Evolutionary conservation across 2,797 vertebrate genomes (phyloP).

Genomic region (Eulemur albifrons): DNA sequence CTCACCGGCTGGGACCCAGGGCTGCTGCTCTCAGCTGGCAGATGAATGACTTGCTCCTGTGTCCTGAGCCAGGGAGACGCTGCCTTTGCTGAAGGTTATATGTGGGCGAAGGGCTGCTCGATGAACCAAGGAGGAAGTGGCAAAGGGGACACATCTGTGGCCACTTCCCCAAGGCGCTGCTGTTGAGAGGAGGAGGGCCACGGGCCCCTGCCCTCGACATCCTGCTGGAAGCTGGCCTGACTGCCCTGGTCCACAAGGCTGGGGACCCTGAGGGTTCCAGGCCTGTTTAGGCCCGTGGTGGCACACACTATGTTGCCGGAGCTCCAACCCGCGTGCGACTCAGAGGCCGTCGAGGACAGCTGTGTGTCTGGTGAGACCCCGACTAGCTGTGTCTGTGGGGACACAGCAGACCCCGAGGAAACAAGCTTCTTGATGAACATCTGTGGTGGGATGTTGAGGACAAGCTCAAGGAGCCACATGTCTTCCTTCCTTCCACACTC

Average conservation of each 20-base stretch:
- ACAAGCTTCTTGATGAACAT: neutral
- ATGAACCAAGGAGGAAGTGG: slow-evolving; percentile 18
- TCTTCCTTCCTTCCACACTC: neutral
- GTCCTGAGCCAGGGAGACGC: slow-evolving; percentile 16
- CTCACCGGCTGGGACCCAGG: neutral
- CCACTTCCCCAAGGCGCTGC: neutral
- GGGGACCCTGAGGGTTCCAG: neutral
- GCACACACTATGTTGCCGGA: rapidly evolving
- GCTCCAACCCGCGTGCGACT: too few species aligned
- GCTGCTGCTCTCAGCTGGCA: neutral
- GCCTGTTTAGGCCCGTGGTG: neutral
- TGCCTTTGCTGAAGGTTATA: slow-evolving; percentile 12
- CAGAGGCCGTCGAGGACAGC: neutral
- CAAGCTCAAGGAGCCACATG: neutral
- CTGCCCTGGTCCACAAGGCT: neutral
- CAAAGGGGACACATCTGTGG: neutral
- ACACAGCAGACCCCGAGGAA: neutral
- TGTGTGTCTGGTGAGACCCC: neutral
- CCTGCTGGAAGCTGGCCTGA: neutral
- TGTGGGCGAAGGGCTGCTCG: neutral
- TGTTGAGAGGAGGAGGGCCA: neutral
- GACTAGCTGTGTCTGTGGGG: neutral
- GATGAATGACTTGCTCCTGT: neutral
- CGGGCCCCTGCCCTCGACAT: rapidly evolving
- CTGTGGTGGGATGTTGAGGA: neutral